Base-by-base conservation (phyloP, 2,797 vertebrate genomes). In the Halcyon chelicuti region DNA sequence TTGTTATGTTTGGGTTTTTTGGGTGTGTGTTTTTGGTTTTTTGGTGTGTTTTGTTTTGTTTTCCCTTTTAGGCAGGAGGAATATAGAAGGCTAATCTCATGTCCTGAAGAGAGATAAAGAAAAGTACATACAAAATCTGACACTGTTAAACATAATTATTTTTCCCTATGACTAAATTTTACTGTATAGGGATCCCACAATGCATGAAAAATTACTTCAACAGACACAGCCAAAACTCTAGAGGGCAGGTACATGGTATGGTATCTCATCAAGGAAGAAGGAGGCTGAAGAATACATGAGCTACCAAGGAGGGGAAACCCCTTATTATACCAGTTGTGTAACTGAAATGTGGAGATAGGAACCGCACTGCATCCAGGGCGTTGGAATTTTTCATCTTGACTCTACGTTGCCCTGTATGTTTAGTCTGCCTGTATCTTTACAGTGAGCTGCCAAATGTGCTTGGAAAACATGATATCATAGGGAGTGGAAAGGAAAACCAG, bases 381-480 rank as follows among this genome's bases (percentile, higher is more conserved):
- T 72, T 37, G 88, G 92, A 94, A 83, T 93, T 95, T 92, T 92
- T 95, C 71, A n/a, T 92, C 80, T 79, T 80, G 71, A 94, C 83
- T 97, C 52, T 60, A 1, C 29, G 3, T 89, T 92, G 71, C 84
- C 86, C 72, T 82, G 47, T 90, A 5, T 95, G 92, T 95, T 96
- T 96, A 96, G 94, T 95, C 94, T 95, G 92, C 88, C 94, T 91
- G 72, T 96, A 94, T 96, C 96, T 96, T 91, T 92, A 60, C 67
- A 20, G 51, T 55, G 46, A 74, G 83, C 86, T 97, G 96, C 95
- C 95, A 97, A 94, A 72, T 77, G 77, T 77, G 39, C 93, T 94
- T 93, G 96, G 96, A 97, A 96, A 97, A 94, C 88, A 72, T 97
- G 95, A 95, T 95, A 94, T 95, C 96, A 97, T 87, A 92, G 90